Base-by-base conservation (phyloP, 1,140 invertebrate genomes). In the Subanguina moxae region DNA sequence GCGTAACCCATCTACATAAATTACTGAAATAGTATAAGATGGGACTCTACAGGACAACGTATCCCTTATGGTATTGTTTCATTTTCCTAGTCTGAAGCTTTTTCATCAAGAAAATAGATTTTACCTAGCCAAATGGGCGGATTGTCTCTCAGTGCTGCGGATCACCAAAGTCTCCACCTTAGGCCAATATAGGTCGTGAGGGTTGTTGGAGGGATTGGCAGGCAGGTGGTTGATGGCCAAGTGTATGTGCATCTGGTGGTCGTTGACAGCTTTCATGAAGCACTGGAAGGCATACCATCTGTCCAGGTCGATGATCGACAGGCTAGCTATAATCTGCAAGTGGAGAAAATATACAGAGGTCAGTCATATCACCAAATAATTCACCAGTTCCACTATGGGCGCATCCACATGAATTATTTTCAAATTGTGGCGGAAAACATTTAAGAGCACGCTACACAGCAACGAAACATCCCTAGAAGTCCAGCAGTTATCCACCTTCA, bases 211-310 rank as follows among this genome's bases (percentile, higher is more conserved):
- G 23, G 23, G 19, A 27, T 8, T 23, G 23, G 56, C 9, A 0
- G 62, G 73, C 46, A 27, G 43, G 27, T 61, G 43, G 57, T 73
- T 38, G 25, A 48, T 64, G 9, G 48, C 48, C 48, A 52, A 77
- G 61, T 57, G 76, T n/a, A n/a, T n/a, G 61, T 57, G 75, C 45
- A 82, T 64, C 45, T 75, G 73, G 21, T 56, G 27, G 71, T 79
- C 76, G 32, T 82, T 68, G 9, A 82, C 65, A 13, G 78, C 78
- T 65, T 79, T 79, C 57, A 79, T 68, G 64, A 70, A 79, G 62
- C 78, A 79, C 28, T 74, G 77, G 62, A 78, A 82, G 11, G 78
- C 78, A 62, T 76, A 82, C 77, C 80, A 79, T 5, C 78, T 67
- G 43, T 79, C 69, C 67, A 79, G 62, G 56, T 82, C 78, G n/a